Base-by-base conservation (phyloP, 2,888 invertebrate genomes). In the Agrotis ipsilon region DNA sequence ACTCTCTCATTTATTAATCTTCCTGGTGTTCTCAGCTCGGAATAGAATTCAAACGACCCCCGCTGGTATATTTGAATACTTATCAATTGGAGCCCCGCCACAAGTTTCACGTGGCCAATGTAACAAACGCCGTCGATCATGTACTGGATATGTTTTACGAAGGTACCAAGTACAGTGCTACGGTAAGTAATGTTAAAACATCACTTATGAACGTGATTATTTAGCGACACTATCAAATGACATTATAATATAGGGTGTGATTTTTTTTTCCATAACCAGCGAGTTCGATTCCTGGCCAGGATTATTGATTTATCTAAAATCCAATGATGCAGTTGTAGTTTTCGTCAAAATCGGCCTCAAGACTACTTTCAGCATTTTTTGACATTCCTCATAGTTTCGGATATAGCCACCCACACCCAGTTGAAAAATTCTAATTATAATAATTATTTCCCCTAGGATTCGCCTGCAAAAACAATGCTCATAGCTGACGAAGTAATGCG, bases 31-130 rank as follows among this genome's bases (percentile, higher is more conserved):
- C 86, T 49, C 78, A 95, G 95, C 27, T 91, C 0, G 94, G 88
- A 0, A 78, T 92, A 0, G 96, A 95, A 72, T 95, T 89, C 77
- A 94, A 93, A 72, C 90, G 95, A 0, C 96, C 96, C 0, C 84
- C 85, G 0, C 43, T 94, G 48, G 0, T 90, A 0, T 94, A 79
- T 58, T 61, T 92, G 1, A 91, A 91, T 9, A 95, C 95, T 0
- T 96, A 92, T 72, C 96, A 95, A 73, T 65, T 95, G 64, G 92
- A 92, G 0, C 90, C 95, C 0, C 68, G n/a, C 11, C 3, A 18
- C 3, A 81, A 21, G 45, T 94, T 94, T 60, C 80, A 93, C 55
- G 49, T 87, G 0, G 61, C 86, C 0, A 49, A 65, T 0, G 92
- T 94, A 0, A 83, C 54, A 27, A 68, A 82, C 3, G 85, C 86